Percentiles rank a stretch among this genome's conserved stretches.
Conservation (phyloP, 2,797 vertebrate genomes). For the Alauda arvensis region DNA sequence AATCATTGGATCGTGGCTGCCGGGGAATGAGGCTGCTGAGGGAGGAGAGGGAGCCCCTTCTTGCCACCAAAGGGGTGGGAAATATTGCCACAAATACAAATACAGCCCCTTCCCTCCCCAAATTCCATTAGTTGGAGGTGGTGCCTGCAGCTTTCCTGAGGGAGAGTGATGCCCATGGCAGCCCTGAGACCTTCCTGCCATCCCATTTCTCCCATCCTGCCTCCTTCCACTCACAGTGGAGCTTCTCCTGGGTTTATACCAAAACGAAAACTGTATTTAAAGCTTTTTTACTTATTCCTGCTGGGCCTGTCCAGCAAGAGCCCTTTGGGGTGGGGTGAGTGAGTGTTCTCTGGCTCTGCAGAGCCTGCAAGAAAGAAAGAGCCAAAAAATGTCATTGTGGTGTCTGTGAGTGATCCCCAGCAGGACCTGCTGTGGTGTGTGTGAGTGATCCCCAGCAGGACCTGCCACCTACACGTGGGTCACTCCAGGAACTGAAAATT, state of each 20-base stretch:
- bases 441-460: accelerated
- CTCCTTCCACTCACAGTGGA: neutral
- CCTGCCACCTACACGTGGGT: neutral
- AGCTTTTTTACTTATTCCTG: neutral
- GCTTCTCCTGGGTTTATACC: neutral
- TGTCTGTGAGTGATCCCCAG: neutral
- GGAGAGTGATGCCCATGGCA: neutral
- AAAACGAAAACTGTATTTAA: neutral
- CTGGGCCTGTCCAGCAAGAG: neutral
- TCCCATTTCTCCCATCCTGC: neutral
- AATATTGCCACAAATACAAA: neutral
- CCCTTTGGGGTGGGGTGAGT: neutral
- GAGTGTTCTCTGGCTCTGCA: neutral
- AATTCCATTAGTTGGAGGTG: neutral
- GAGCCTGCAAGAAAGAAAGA: neutral
- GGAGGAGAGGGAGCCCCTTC: neutral
- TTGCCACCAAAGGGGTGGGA: neutral
- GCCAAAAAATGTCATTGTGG: neutral
- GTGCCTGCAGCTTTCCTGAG: neutral
- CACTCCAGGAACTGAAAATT: neutral
- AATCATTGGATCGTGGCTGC: constrained; percentile 10
- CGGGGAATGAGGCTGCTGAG: neutral
- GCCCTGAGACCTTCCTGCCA: neutral
- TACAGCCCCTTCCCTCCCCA: neutral
- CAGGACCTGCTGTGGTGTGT: neutral